Conservation (phyloP, 2,113 vertebrate genomes). For the Cryptomyrus ogoouensis region DNA sequence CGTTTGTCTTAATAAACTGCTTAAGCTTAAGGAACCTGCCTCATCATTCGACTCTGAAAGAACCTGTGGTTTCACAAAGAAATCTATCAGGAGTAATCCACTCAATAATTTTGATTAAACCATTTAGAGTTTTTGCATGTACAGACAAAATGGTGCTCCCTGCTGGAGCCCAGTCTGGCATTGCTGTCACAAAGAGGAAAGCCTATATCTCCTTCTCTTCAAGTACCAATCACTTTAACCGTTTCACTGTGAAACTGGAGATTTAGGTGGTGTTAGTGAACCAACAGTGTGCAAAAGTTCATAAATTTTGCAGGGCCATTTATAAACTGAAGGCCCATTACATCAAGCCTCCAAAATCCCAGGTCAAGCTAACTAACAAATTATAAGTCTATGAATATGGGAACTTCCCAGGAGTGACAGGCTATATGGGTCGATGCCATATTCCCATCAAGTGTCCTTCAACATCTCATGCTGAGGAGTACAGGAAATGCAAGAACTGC, state of each 20-base stretch:
- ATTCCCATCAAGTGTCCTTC: neutral
- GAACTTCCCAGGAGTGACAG: neutral
- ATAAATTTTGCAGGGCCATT: neutral
- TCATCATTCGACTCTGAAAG: neutral
- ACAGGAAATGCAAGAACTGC: neutral
- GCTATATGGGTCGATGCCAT: neutral
- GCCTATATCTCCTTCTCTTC: neutral
- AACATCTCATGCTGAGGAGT: neutral
- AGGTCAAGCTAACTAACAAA: neutral
- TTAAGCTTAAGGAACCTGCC: neutral
- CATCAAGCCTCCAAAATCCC: neutral
- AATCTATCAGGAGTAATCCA: neutral
- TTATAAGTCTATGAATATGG: neutral
- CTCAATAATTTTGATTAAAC: neutral
- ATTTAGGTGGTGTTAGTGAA: neutral
- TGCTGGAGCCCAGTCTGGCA: neutral
- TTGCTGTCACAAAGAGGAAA: neutral
- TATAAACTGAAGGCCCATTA: neutral
- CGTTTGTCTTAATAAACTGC: no score
- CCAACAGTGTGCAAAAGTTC: neutral
- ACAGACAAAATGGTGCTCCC: neutral
- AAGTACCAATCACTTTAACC: neutral
- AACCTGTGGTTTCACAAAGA: neutral
- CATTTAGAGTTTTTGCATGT: neutral
- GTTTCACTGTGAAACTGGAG: neutral